Base-by-base conservation (phyloP, 2,113 vertebrate species). In the Scytalopus superciliaris region DNA sequence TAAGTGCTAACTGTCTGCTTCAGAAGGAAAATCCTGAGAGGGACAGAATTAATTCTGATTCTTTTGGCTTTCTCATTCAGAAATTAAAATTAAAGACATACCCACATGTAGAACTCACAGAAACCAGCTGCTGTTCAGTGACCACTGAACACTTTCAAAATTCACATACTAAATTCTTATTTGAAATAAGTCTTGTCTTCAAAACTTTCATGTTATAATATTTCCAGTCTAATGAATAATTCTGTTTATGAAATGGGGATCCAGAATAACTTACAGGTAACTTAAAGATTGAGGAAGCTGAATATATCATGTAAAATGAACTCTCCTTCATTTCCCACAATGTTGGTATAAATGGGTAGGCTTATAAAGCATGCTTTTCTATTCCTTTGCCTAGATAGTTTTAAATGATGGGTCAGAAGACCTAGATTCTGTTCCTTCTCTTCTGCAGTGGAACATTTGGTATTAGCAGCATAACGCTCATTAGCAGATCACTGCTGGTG, bases 221-320 rank as follows among this genome's bases (percentile, higher is more conserved):
- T 63, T 87, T 93, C 77, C 49, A 67, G n/a, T 30, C 40, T 84
- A 81, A 81, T 90, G 47, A 90, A 94, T 92, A 93, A 86, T 91
- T 93, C 47, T 63, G 6, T 27, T 81, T 90, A 86, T 87, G 45
- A 86, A 92, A 81, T 53, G 35, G 23, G 18, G 57, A 19, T 60
- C 33, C 50, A 88, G 72, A 73, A 77, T 59, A 83, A 55, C 18
- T 80, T 53, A 33, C 31, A 88, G 40, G 50, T 85, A 49, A 47
- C 57, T 80, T 64, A 55, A 73, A 82, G 33, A 50, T 89, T 87
- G 67, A 70, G 40, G 10, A 11, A 67, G 5, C 8, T 52, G 27
- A 39, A 14, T 50, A 59, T 45, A 23, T 30, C 37, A 28, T 8
- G 6, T 16, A 37, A 90, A 95, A 93, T 66, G 19, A 87, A 74